A percentile compares a stretch with the other conserved stretches of the same genome.
Conservation (phyloP, 2,797 vertebrate species). For the Scleropages formosus region DNA sequence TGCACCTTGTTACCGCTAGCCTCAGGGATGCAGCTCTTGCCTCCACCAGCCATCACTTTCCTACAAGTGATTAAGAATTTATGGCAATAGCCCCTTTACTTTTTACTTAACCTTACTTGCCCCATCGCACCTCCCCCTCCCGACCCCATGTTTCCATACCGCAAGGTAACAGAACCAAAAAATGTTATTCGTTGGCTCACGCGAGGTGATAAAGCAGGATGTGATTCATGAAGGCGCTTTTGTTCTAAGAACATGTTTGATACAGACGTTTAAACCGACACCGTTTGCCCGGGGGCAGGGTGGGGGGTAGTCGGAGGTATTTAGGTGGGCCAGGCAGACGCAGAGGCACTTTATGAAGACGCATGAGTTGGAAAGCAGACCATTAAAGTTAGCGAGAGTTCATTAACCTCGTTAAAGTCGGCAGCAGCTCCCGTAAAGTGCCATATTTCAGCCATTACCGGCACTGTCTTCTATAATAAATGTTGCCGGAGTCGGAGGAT, state of each 20-base stretch:
- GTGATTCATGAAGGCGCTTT: conserved; percentile 53
- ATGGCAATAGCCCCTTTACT: conserved; percentile 36
- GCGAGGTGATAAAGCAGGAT: background rate
- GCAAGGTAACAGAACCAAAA: conserved; percentile 21
- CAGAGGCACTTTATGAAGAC: conserved; percentile 60
- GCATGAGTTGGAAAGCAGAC: conserved; percentile 63
- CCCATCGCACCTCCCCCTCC: conserved; percentile 28
- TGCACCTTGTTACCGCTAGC: background rate
- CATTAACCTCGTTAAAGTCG: conserved; percentile 68
- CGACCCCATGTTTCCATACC: conserved; percentile 34
- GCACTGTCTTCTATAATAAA: conserved; percentile 55
- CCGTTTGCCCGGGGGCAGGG: conserved; percentile 57
- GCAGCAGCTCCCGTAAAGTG: conserved; percentile 52
- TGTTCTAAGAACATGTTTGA: conserved; percentile 47
- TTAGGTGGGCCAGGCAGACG: conserved; percentile 4
- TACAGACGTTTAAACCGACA: conserved; percentile 62
- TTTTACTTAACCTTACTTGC: conserved; percentile 40
- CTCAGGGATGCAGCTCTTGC: background rate
- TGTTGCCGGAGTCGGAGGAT: conserved; percentile 55
- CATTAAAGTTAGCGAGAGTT: conserved; percentile 67
- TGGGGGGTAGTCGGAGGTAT: conserved; percentile 42
- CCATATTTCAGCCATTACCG: conserved; percentile 56
- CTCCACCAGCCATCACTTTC: conserved; percentile 27
- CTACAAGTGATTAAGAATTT: conserved; percentile 55
- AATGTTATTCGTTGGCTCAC: conserved; percentile 45